Percentiles rank a stretch among this genome's conserved stretches.
phyloP scores from a whole-genome alignment of 64 coral and sea anemone species.

The Pachyseris speciosa region DNA sequence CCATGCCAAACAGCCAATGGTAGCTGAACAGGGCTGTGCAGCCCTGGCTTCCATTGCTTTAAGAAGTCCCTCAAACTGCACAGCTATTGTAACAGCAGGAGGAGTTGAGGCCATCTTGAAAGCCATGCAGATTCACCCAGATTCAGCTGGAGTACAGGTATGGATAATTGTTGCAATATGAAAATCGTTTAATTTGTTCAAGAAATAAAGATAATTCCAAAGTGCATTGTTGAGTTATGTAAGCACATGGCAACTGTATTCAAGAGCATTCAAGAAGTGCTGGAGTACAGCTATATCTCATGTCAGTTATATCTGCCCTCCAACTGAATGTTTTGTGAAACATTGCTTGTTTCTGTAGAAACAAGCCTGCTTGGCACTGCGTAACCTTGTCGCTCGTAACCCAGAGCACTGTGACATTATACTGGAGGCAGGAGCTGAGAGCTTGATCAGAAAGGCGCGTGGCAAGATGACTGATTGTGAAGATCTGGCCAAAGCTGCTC shows the following conservation, averaged over 20 bases:
- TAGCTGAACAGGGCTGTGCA: slow-evolving; percentile 88
- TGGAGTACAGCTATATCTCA: no score
- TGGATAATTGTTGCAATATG: background rate
- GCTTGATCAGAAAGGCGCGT: slow-evolving; percentile 75
- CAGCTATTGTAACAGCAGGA: slow-evolving; percentile 70
- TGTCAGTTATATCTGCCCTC: no score
- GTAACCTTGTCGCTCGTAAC: slow-evolving; percentile 88
- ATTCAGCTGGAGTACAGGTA: slow-evolving; percentile 84
- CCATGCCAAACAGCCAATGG: slow-evolving; percentile 80
- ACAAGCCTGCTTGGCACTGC: slow-evolving; percentile 82
- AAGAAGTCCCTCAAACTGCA: slow-evolving; percentile 76
- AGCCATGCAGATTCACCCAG: slow-evolving; percentile 79
- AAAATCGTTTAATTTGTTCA: no score
- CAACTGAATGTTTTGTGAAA: no score
- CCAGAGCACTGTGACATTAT: slow-evolving; percentile 80
- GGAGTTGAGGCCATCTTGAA: slow-evolving; percentile 83
- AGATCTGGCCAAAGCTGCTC: slow-evolving; percentile 86
- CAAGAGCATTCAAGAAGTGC: no score
- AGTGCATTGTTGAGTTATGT: no score
- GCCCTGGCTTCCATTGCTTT: slow-evolving; percentile 85
- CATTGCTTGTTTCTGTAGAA: slow-evolving; percentile 46
- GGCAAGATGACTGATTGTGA: slow-evolving; percentile 70
- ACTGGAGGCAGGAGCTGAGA: slow-evolving; percentile 79
- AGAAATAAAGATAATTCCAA: no score
- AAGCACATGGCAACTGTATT: no score